Evolutionary conservation across 2,888 invertebrate genomes (phyloP).

Genomic region (Dichetophora obliterata): DNA sequence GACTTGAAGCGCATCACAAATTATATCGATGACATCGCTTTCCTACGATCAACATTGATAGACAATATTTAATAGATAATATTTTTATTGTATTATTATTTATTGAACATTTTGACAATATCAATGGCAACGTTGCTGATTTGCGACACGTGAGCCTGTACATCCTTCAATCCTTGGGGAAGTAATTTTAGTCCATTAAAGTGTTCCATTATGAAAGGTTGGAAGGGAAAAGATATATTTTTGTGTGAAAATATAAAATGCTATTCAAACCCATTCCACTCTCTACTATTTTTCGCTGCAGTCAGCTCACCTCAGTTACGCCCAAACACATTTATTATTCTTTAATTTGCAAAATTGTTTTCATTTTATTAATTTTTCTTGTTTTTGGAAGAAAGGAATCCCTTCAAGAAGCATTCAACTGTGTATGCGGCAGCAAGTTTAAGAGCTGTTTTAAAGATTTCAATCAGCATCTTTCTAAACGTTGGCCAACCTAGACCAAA

Average conservation of each 20-base stretch:
- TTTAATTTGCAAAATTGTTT: slow-evolving; percentile 69
- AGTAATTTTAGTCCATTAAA: slow-evolving; percentile 6
- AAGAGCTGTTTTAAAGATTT: slow-evolving; percentile 4
- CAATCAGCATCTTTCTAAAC: neutral
- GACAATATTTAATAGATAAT: neutral
- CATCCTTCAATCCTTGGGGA: neutral
- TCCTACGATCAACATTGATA: slow-evolving; percentile 2
- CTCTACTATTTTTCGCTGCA: slow-evolving; percentile 19
- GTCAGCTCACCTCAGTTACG: slow-evolving; percentile 1
- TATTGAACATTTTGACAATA: slow-evolving; percentile 20
- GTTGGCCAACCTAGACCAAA: slow-evolving; percentile 3
- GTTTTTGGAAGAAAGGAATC: slow-evolving; percentile 30
- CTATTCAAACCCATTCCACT: neutral
- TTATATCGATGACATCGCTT: slow-evolving; percentile 48
- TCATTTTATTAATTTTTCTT: slow-evolving; percentile 67
- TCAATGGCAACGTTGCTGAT: slow-evolving; percentile 18
- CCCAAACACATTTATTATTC: slow-evolving; percentile 60
- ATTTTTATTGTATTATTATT: slow-evolving; percentile 29
- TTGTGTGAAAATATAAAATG: slow-evolving; percentile 16
- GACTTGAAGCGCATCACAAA: slow-evolving; percentile 63
- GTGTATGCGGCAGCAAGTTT: neutral
- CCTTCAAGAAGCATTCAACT: slow-evolving; percentile 35
- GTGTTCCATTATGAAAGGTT: neutral
- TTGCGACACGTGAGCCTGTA: slow-evolving; percentile 16
- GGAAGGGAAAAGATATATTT: neutral